phyloP scores from a whole-genome alignment of 2,797 vertebrate genomes.

The Cossypha dichroa region DNA sequence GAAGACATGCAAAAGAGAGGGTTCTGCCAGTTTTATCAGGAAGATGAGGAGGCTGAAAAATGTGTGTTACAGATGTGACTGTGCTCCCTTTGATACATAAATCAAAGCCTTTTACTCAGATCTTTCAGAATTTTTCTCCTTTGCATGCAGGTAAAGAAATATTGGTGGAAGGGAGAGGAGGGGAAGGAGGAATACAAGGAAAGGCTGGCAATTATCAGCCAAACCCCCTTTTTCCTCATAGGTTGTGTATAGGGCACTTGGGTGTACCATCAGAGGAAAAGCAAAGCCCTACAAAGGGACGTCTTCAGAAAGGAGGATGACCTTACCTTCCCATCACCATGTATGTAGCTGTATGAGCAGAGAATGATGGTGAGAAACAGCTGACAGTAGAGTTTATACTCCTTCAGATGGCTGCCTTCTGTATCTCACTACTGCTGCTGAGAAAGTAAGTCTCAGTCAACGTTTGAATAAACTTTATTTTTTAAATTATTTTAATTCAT shows the following conservation, averaged over 20 bases:
- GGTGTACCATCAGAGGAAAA: not conserved
- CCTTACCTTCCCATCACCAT: not conserved
- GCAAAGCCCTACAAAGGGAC: not conserved
- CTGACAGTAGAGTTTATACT: not conserved
- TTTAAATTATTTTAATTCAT: not conserved
- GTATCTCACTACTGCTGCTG: not conserved
- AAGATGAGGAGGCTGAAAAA: not conserved
- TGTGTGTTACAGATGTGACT: not conserved
- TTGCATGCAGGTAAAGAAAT: not conserved
- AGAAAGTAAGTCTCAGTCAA: not conserved
- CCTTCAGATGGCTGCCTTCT: not conserved
- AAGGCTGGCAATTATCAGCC: not conserved
- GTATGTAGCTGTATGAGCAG: not conserved
- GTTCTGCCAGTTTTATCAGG: not conserved
- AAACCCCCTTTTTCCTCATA: not conserved
- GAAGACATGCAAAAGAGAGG: not conserved
- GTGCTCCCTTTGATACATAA: not conserved
- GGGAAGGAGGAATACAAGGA: not conserved
- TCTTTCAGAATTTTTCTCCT: not conserved
- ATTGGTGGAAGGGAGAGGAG: not conserved
- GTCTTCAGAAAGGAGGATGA: not conserved
- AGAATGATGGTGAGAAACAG: not conserved
- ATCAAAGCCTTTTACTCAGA: not conserved
- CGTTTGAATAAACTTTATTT: not conserved
- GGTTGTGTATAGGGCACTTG: not conserved